A percentile compares a stretch with the other conserved stretches of the same genome.
These are phyloP conservation scores for Autographa pulchrina DNA, from an alignment of 2,888 invertebrate genomes.

Conservation along the genomic window DNA sequence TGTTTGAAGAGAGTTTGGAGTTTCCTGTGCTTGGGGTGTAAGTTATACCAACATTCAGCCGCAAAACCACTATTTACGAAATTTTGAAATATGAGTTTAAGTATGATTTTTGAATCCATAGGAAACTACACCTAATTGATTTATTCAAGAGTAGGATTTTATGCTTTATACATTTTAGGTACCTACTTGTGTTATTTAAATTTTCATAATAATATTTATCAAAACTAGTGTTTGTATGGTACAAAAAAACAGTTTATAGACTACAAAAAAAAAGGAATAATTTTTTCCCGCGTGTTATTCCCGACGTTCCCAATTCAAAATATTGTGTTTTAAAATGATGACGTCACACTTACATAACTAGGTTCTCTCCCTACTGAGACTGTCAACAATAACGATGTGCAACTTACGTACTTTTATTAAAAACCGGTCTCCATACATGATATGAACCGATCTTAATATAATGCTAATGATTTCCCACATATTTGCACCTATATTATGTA, in stretches of 20 bases:
- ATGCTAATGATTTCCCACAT: constrained; percentile 36
- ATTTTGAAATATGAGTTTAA: neutral
- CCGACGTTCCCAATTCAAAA: constrained; percentile 15
- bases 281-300: neutral
- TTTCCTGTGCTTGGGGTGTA: neutral
- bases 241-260: neutral
- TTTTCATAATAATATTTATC: neutral
- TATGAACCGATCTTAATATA: constrained; percentile 55
- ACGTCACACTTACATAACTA: constrained; percentile 55
- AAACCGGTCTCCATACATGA: constrained; percentile 55
- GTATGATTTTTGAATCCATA: neutral
- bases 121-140: neutral
- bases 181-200: too few species aligned
- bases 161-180: too few species aligned
- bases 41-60: neutral
- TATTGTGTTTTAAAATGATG: constrained; percentile 61
- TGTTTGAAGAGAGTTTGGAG: neutral
- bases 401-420: constrained; percentile 55
- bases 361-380: constrained; percentile 59
- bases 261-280: neutral
- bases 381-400: constrained; percentile 68
- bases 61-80: neutral
- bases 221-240: neutral
- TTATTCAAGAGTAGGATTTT: too few species aligned
- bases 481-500: constrained; percentile 45